Percentiles rank a stretch among this genome's conserved stretches.
Conservation (phyloP, 1,140 invertebrate genomes). For the Ceratina calcarata region DNA sequence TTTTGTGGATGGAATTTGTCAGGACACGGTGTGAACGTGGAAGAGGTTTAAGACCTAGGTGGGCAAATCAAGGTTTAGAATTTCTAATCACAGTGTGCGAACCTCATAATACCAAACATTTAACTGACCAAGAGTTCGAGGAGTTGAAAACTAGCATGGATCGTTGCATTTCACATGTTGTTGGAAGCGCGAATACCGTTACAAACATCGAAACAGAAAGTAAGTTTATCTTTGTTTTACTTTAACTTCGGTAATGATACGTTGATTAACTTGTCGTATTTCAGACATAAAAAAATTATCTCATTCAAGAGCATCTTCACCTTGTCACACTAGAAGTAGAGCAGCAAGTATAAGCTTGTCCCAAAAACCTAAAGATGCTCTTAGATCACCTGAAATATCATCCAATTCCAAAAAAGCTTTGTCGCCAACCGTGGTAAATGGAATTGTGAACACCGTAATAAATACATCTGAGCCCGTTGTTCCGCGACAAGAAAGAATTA, state of each 20-base stretch:
- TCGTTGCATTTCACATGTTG: slow-evolving; percentile 89
- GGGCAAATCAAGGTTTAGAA: slow-evolving; percentile 92
- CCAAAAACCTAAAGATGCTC: slow-evolving; percentile 57
- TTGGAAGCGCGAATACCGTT: slow-evolving; percentile 82
- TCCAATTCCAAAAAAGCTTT: slow-evolving; percentile 37
- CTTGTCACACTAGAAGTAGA: slow-evolving; percentile 56
- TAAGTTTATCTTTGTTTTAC: slow-evolving; percentile 24
- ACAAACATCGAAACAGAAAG: slow-evolving; percentile 57
- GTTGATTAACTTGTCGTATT: slow-evolving; percentile 6
- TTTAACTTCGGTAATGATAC: not conserved
- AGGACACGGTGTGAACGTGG: slow-evolving; percentile 90
- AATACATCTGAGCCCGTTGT: slow-evolving; percentile 51
- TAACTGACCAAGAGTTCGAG: slow-evolving; percentile 90
- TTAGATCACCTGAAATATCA: slow-evolving; percentile 59
- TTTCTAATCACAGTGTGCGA: slow-evolving; percentile 92
- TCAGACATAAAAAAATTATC: slow-evolving; percentile 62
- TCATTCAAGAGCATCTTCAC: slow-evolving; percentile 72
- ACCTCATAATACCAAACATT: slow-evolving; percentile 87
- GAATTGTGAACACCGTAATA: slow-evolving; percentile 40
- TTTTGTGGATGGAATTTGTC: slow-evolving; percentile 94
- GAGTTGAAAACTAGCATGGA: slow-evolving; percentile 87
- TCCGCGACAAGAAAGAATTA: slow-evolving; percentile 60
- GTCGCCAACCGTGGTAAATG: slow-evolving; percentile 51
- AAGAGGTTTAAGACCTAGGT: slow-evolving; percentile 89
- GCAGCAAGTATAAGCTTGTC: slow-evolving; percentile 57